Base-by-base conservation (phyloP, 2,888 invertebrate genomes). In the Nipponacmea schrenckii region DNA sequence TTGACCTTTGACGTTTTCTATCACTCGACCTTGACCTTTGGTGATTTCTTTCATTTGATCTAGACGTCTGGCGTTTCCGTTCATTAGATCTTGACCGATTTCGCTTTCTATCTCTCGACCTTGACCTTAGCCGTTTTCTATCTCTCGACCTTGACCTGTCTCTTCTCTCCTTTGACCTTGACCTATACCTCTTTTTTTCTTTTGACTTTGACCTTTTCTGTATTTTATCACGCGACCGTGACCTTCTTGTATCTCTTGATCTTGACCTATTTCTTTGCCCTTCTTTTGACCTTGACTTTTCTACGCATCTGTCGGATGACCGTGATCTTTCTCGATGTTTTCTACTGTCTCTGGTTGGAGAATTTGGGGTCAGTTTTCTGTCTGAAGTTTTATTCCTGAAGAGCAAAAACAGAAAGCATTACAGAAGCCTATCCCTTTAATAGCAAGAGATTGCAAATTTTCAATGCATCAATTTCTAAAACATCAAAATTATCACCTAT, bases 221-320 rank as follows among this genome's bases (percentile, higher is more conserved):
- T n/a, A 56, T 24, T 68, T 39, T 71, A 4, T 73, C 75, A 24
- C 20, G 27, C 91, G 83, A 73, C 39, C 62, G 56, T 31, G 67
- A 44, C 48, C 65, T 56, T 64, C 26, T 65, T 24, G 10, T 64
- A 31, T 64, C 71, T 46, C 44, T 7, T 15, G 50, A 62, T 44
- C 48, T 68, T 31, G 63, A 63, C 62, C 31, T 67, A 26, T 67
- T 27, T 56, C 20, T 65, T 15, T 46, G 26, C 27, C 27, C 70
- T 20, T 77, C 73, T 56, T 44, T 20, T 69, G 78, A 76, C 66
- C 78, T 70, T 69, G 77, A 75, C 44, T 69, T 72, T 56, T 67
- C 63, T 45, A 46, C 62, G 26, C 62, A 24, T 68, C 62, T 68
- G 45, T 70, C 70, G 62, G n/a, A 20, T 39, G 70, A 72, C 50